A percentile compares a stretch with the other conserved stretches of the same genome.
These are phyloP conservation scores for Crenichthys baileyi DNA, from an alignment of 2,797 vertebrate genomes.

Conservation along the genomic window DNA sequence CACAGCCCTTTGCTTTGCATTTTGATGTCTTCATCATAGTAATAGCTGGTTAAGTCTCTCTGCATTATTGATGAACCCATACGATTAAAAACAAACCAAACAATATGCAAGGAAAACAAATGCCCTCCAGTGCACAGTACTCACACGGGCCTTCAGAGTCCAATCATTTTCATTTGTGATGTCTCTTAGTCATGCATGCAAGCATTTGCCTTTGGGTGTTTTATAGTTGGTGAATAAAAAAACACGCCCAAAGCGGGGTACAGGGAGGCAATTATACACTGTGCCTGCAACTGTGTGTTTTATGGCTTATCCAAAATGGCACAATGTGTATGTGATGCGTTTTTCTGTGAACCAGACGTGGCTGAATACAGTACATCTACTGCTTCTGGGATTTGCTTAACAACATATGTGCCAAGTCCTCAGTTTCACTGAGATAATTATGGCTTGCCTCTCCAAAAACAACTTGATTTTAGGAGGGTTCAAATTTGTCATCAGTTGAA, in stretches of 20 bases:
- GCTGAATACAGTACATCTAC: constrained; percentile 5
- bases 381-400: neutral
- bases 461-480: neutral
- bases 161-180: constrained; percentile 62
- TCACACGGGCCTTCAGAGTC: constrained; percentile 54
- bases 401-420: neutral
- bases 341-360: constrained; percentile 23
- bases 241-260: constrained; percentile 45
- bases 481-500: neutral
- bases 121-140: constrained; percentile 56
- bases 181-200: constrained; percentile 54
- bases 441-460: constrained; percentile 5
- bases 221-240: constrained; percentile 52
- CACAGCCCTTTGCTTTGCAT: constrained; percentile 66
- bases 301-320: constrained; percentile 45
- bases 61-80: constrained; percentile 75
- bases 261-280: constrained; percentile 62
- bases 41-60: constrained; percentile 68
- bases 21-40: constrained; percentile 79
- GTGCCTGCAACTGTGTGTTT: constrained; percentile 43
- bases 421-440: constrained; percentile 10
- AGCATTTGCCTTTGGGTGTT: constrained; percentile 64
- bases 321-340: constrained; percentile 36
- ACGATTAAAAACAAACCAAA: constrained; percentile 71
- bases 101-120: constrained; percentile 75